Evolutionary conservation across 2,888 invertebrate genomes (phyloP).

Genomic region (Saturnia japonica): DNA sequence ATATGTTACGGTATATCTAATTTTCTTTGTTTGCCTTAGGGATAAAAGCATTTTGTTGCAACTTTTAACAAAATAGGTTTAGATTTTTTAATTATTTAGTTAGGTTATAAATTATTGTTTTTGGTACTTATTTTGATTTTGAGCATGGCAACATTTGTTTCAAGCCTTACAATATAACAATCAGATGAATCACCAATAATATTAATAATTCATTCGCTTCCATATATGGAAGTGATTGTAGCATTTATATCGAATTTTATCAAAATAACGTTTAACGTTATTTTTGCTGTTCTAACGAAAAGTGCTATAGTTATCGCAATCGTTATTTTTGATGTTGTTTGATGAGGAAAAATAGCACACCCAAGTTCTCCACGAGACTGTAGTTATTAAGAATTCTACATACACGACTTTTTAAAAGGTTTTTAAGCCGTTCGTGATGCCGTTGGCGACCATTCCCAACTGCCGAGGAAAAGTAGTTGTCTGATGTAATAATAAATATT

Average conservation of each 20-base stretch:
- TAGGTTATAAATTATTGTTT: conserved; percentile 26
- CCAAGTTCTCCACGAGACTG: not conserved
- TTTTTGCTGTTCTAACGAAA: not conserved
- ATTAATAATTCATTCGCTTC: conserved; percentile 16
- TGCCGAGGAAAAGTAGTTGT: too few species aligned
- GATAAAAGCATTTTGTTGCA: conserved; percentile 44
- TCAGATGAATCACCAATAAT: conserved; percentile 15
- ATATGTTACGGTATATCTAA: conserved; percentile 24
- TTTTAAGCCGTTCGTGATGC: too few species aligned
- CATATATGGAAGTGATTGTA: conserved; percentile 15
- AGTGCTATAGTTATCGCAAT: not conserved
- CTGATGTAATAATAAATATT: too few species aligned
- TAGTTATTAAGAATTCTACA: too few species aligned
- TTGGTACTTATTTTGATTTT: conserved; percentile 43
- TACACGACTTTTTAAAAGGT: too few species aligned
- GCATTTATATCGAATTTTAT: conserved; percentile 20
- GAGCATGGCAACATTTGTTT: conserved; percentile 38
- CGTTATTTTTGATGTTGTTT: not conserved
- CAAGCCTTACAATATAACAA: conserved; percentile 17
- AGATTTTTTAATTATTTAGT: conserved; percentile 23
- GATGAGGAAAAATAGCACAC: not conserved
- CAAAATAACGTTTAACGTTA: conserved; percentile 6
- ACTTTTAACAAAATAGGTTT: conserved; percentile 35
- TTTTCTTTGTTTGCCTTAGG: conserved; percentile 38
- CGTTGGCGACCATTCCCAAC: too few species aligned